Conservation (phyloP, 2,888 invertebrate species). For the Dermolepida albohirtum region DNA sequence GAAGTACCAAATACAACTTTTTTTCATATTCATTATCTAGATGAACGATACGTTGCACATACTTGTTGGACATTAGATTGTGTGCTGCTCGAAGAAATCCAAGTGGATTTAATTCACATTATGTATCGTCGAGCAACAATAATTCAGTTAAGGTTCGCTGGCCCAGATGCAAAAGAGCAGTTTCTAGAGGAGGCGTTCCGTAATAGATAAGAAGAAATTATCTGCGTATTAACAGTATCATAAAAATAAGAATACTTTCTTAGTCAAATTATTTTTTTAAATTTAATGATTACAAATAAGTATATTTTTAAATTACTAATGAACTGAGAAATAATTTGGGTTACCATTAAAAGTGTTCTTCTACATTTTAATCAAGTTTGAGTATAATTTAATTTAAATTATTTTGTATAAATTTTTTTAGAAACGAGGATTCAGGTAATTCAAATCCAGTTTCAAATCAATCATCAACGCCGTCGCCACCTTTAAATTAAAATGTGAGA, state of each 20-base stretch:
- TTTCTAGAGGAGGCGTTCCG: constrained; percentile 10
- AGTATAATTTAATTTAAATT: constrained; percentile 13
- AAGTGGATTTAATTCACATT: constrained; percentile 21
- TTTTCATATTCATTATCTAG: constrained; percentile 13
- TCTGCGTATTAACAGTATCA: constrained; percentile 13
- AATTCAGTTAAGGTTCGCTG: constrained; percentile 10
- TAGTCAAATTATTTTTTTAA: constrained; percentile 1
- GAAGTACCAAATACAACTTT: constrained; percentile 16
- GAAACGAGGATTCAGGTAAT: constrained; percentile 10
- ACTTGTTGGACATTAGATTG: constrained; percentile 11
- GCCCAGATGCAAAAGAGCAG: constrained; percentile 10
- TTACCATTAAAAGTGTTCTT: no score
- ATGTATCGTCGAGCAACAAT: constrained; percentile 8
- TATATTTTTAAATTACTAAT: constrained; percentile 11
- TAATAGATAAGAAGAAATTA: constrained; percentile 10
- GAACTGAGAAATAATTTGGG: not conserved
- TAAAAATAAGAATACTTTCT: constrained; percentile 9
- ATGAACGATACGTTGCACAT: constrained; percentile 1
- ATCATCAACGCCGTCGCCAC: constrained; percentile 13
- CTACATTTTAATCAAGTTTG: not conserved
- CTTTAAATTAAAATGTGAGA: constrained; percentile 2
- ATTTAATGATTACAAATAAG: not conserved
- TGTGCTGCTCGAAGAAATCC: constrained; percentile 4
- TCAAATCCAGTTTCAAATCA: not conserved
- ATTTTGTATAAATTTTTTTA: not conserved